Evolutionary conservation across 2,888 invertebrate genomes (phyloP), one percentile per base, ranked within the genome.

Genomic region (Clostera curtula): DNA sequence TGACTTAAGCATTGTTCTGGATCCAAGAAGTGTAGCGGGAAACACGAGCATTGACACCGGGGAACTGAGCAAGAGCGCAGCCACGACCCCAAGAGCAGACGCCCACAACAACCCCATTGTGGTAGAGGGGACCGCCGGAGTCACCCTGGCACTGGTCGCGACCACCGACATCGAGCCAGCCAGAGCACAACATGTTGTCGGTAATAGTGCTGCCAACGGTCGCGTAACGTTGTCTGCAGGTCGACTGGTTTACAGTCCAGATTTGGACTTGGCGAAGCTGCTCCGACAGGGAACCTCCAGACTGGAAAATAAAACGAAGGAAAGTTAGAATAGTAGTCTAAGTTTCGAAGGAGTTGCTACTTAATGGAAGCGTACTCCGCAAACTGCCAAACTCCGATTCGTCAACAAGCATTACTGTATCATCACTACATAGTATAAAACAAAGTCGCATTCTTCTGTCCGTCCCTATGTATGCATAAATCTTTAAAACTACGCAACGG

Each of bases 101-200:
- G 3, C 68, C 68, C 4, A 66, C 54, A 7, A 65, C 31, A 5
- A 59, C 44, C 9, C 41, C 31, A 25, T 59, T 57, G 36, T 63
- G 60, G 27, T 56, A 29, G 8, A 67, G 49, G 2, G 69, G 67
- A 12, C 64, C 58, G 1, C 66, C 66, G 3, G 58, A 55, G 36
- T 68, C 67, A 19, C 53, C 57, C 21, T 36, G 34, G 45, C 63
- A 63, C 28, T 55, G 53, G 28, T 50, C 56, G 8, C 57, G 52
- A n/a, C 58, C 61, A 3, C 54, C 57, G 3, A 53, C 43, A 23
- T 56, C 49, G 8, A 62, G 43, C 49, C 50, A 54, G 5, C 65
- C 65, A n/a, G 59, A 45, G 38, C 65, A 66, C 36, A 66, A 8
- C 65, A 66, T 66, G 33, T 62, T 63, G 29, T 49, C 50, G 6